Conservation (phyloP, 1,140 invertebrate genomes). For the Drosophila watanabei region DNA sequence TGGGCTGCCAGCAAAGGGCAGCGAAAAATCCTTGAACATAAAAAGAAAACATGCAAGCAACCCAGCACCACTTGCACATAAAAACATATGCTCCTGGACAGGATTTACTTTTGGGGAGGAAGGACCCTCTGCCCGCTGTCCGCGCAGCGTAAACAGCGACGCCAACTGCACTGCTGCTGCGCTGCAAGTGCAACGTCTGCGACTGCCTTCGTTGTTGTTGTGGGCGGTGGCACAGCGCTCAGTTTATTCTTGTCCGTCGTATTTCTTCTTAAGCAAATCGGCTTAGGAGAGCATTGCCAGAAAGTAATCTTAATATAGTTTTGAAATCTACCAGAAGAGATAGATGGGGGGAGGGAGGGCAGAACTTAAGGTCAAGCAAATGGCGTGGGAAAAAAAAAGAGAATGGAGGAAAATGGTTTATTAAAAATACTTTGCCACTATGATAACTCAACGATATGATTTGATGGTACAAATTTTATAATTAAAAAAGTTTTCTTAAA, state of each 20-base stretch:
- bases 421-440: neutral
- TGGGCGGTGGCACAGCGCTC: constrained; percentile 17
- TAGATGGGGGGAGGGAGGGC: neutral
- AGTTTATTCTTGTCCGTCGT: constrained; percentile 34
- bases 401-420: neutral
- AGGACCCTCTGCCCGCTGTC: constrained; percentile 9
- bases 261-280: constrained; percentile 54
- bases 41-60: constrained; percentile 52
- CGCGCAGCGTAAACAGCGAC: constrained; percentile 29
- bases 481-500: neutral
- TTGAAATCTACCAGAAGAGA: neutral
- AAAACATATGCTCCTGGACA: constrained; percentile 74
- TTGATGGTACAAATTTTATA: no score
- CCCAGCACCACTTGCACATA: constrained; percentile 52
- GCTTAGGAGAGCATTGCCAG: constrained; percentile 55
- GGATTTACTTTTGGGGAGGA: constrained; percentile 39
- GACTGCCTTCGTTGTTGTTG: neutral
- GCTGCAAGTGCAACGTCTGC: constrained; percentile 33
- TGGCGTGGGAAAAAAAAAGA: neutral
- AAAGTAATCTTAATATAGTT: constrained; percentile 41
- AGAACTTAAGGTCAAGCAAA: neutral
- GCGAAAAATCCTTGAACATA: constrained; percentile 66
- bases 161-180: constrained; percentile 41
- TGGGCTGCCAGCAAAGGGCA: constrained; percentile 42
- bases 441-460: no score